phyloP scores from a whole-genome alignment of 1,140 invertebrate species.

The Tenebrio molitor region DNA sequence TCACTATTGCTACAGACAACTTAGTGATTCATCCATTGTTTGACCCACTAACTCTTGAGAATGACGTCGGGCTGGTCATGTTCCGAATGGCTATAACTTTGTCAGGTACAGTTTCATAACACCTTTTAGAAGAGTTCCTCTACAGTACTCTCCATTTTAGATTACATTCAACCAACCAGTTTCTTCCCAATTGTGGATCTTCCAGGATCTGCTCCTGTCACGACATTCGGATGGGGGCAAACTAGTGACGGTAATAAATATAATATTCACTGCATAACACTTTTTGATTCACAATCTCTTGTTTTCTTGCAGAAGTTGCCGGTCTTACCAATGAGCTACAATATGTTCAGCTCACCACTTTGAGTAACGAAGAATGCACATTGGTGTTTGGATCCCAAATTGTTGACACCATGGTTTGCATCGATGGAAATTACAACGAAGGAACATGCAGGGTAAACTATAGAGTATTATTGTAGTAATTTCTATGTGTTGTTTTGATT shows the following conservation, averaged over 20 bases:
- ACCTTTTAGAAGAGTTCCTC: neutral
- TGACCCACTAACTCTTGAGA: neutral
- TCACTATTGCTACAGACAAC: slow-evolving; percentile 5
- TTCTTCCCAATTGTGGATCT: slow-evolving; percentile 18
- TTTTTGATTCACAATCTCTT: too few relatives aligned
- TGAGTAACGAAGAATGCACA: slow-evolving; percentile 4
- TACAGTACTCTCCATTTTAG: neutral
- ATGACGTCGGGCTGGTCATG: slow-evolving; percentile 2
- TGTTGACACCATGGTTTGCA: slow-evolving; percentile 5
- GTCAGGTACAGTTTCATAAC: neutral
- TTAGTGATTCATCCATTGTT: slow-evolving; percentile 10
- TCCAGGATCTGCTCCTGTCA: slow-evolving; percentile 10
- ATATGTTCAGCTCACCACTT: neutral
- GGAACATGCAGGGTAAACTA: slow-evolving; percentile 3
- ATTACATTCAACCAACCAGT: slow-evolving; percentile 8
- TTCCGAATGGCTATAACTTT: slow-evolving; percentile 10
- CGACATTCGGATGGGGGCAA: slow-evolving; percentile 22
- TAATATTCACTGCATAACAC: neutral
- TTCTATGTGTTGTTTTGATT: neutral
- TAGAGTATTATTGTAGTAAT: neutral
- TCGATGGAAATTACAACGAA: slow-evolving; percentile 15
- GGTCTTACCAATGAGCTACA: slow-evolving; percentile 1
- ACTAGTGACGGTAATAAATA: neutral
- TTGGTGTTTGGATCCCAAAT: slow-evolving; percentile 1
- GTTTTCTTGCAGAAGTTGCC: neutral